phyloP scores from a whole-genome alignment of 2,113 vertebrate genomes.

The Ctenomys sociabilis region DNA sequence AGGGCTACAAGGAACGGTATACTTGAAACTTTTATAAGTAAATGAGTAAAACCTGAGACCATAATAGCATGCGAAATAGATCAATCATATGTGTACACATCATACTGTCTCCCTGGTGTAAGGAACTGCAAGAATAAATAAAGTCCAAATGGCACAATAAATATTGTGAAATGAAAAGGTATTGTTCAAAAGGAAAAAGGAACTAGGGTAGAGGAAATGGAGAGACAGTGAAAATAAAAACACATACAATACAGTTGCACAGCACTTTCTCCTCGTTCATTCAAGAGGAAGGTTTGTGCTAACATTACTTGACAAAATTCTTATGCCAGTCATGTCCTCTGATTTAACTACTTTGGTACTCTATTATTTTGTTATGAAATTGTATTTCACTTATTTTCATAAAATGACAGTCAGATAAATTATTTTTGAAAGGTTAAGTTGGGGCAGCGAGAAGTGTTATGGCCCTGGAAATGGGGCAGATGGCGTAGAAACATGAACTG shows the following conservation, averaged over 20 bases:
- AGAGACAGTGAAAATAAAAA: background rate
- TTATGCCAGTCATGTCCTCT: background rate
- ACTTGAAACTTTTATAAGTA: background rate
- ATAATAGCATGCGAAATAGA: background rate
- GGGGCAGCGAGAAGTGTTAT: background rate
- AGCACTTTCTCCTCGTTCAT: background rate
- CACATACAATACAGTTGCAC: background rate
- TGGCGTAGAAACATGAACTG: background rate
- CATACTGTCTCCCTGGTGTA: background rate
- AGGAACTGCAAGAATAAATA: background rate
- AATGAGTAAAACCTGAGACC: background rate
- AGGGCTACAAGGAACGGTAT: background rate
- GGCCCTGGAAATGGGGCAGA: accelerated
- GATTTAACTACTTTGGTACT: background rate
- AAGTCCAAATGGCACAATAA: background rate
- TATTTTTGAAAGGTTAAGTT: background rate
- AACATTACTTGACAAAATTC: background rate
- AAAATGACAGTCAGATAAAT: background rate
- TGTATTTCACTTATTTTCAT: background rate
- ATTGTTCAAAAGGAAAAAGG: background rate
- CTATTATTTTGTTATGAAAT: background rate
- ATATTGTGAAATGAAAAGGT: background rate
- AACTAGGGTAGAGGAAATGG: background rate
- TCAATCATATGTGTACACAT: background rate
- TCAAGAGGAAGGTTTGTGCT: background rate